Evolutionary conservation across 35 echinoderm and acorn worm genomes (phyloP).

Genomic region (Apostichopus parvimensis): DNA sequence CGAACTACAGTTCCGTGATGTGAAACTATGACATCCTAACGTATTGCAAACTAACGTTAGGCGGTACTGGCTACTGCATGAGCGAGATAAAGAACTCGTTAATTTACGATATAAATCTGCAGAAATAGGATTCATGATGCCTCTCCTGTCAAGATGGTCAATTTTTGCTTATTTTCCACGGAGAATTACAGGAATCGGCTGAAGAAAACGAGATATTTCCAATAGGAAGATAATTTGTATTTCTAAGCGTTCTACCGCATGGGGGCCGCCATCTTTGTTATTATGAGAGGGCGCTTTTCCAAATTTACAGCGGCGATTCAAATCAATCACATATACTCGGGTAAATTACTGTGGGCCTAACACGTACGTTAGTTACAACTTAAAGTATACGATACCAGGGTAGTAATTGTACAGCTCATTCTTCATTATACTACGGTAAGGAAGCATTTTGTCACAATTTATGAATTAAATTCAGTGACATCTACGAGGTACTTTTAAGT

Average conservation of each 20-base stretch:
- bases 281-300: conserved; percentile 21
- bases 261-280: conserved; percentile 44
- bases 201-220: neutral
- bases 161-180: too few relatives aligned
- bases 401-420: too few relatives aligned
- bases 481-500: too few relatives aligned
- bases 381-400: too few relatives aligned
- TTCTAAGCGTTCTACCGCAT: neutral
- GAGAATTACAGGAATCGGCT: neutral
- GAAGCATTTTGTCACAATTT: too few relatives aligned
- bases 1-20: neutral
- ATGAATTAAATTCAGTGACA: too few relatives aligned
- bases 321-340: neutral
- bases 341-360: too few relatives aligned
- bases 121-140: neutral
- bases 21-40: neutral
- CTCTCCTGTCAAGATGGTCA: too few relatives aligned
- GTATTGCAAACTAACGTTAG: conserved; percentile 10
- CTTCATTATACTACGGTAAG: too few relatives aligned
- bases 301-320: conserved; percentile 46
- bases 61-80: neutral
- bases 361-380: too few relatives aligned
- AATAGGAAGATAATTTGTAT: neutral
- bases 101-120: neutral
- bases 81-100: conserved; percentile 11